Conservation (phyloP, 2,888 invertebrate genomes). For the Heliconius ismenius region DNA sequence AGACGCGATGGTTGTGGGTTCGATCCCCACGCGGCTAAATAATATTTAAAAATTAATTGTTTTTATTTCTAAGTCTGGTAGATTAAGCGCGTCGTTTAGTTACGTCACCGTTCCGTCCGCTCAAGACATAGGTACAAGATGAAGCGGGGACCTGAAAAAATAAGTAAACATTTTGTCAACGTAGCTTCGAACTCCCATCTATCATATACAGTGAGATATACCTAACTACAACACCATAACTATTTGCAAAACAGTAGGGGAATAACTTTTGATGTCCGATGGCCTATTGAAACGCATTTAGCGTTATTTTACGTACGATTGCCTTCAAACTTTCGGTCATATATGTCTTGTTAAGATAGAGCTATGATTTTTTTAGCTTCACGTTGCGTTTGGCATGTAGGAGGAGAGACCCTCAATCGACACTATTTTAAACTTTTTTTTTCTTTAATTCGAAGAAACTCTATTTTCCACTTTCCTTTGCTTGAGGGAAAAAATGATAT, state of each 20-base stretch:
- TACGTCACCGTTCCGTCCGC: too few relatives aligned
- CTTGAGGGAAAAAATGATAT: not conserved
- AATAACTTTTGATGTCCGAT: constrained; percentile 60
- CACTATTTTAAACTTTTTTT: too few relatives aligned
- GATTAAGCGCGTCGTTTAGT: too few relatives aligned
- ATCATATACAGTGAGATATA: not conserved
- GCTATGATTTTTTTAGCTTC: not conserved
- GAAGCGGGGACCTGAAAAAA: not conserved
- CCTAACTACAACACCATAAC: not conserved
- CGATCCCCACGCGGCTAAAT: too few relatives aligned
- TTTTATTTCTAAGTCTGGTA: too few relatives aligned
- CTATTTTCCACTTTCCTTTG: not conserved
- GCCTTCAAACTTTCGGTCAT: constrained; percentile 53
- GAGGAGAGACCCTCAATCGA: too few relatives aligned
- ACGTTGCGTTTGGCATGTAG: too few relatives aligned
- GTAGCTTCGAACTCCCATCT: not conserved
- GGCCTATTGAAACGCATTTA: constrained; percentile 65
- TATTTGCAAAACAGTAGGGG: constrained; percentile 7
- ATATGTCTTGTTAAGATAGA: constrained; percentile 40
- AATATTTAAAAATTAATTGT: too few relatives aligned
- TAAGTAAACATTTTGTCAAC: not conserved
- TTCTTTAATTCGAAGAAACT: too few relatives aligned
- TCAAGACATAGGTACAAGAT: too few relatives aligned
- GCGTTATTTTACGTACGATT: constrained; percentile 74
- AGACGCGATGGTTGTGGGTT: too few relatives aligned